Evolutionary conservation across 92 coral and sea anemone species (phyloP).

Genomic region (Porites divaricata): DNA sequence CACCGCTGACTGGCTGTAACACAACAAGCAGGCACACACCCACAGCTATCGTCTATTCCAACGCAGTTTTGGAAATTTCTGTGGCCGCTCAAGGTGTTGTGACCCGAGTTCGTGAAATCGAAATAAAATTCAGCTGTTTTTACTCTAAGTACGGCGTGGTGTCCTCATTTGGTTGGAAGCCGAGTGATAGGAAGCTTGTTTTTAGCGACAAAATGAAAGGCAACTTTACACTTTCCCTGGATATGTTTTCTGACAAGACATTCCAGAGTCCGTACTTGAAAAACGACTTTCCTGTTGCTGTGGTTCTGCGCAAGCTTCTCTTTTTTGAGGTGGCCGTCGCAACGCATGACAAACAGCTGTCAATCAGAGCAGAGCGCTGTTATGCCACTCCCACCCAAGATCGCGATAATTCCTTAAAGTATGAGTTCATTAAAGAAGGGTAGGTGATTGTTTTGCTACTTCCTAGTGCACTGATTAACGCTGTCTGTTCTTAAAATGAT

Average conservation of each 20-base stretch:
- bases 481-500: no score
- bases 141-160: no score
- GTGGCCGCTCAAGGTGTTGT: no score
- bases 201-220: background rate
- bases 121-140: background rate
- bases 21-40: background rate
- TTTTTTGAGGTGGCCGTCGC: background rate
- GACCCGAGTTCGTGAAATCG: background rate
- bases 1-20: background rate
- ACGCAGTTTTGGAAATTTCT: no score
- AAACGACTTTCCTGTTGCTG: background rate
- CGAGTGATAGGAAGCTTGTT: background rate
- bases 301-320: background rate
- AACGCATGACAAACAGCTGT: background rate
- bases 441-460: background rate
- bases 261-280: background rate
- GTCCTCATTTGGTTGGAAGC: no score
- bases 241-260: background rate
- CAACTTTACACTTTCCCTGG: background rate
- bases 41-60: no score
- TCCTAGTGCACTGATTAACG: no score
- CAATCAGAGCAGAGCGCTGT: background rate
- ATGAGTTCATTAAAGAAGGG: no score
- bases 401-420: background rate
- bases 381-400: slow-evolving; percentile 4